Base-by-base conservation (phyloP, 1,140 invertebrate species). In the Dreissena rostriformis region DNA sequence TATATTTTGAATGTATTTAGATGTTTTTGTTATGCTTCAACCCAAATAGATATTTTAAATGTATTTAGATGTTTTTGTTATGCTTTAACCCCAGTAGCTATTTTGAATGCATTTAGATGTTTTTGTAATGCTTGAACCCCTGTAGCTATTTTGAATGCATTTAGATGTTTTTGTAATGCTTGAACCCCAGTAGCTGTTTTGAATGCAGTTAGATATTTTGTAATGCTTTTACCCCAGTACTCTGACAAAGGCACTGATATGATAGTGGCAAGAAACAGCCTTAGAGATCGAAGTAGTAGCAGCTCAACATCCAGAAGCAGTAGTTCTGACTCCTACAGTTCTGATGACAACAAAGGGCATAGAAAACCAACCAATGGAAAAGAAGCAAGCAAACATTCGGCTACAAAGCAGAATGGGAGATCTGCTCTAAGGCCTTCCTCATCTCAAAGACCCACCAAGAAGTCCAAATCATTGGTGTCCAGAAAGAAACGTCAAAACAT, bases 401-500 rank as follows among this genome's bases (percentile, higher is more conserved):
- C 2, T 39, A 39, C 39, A 39, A 39, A 81, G 10, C 79, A 63
- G n/a, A 63, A 55, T 17, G 67, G 29, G 28, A 82, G 28, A 68
- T 71, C 78, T 29, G 53, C 79, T 26, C 55, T 28, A 24, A 22
- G 15, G 15, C 61, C 26, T 22, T 68, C 67, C 22, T 17, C 19
- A 28, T 22, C 22, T 17, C 5, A 39, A 68, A 76, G 65, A 49
- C 67, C 78, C 1, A 4, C 26, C 11, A 82, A 82, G 68, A 81
- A 81, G 68, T 19, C 26, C 19, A 84, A 84, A 72, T 53, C 74
- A 10, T 72, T 84, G 55, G 17, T 84, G 22, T 71, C 66, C 0
- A 55, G 82, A 52, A 77, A 77, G 55, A 84, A 84, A 61, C 68
- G 28, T n/a, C 63, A 73, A 53, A 74, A 55, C 1, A 53, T 67